Base-by-base conservation (phyloP, 2,113 vertebrate species). In the Phyllostomus discolor region DNA sequence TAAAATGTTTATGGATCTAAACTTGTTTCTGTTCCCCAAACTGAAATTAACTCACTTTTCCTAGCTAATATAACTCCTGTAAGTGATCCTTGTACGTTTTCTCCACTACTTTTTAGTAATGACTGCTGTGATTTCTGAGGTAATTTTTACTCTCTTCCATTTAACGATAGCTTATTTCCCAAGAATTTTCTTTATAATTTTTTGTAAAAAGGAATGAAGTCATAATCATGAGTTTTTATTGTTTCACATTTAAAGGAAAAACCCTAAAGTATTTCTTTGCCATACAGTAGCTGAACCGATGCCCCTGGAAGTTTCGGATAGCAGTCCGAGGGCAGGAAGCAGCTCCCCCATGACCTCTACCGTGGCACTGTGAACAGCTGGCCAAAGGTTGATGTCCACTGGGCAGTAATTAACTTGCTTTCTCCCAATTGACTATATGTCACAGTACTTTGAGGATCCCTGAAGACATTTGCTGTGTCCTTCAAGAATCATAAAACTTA, bases 1-100 rank as follows among this genome's bases (percentile, higher is more conserved):
- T 84, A 95, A 92, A 97, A 97, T 87, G 91, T 97, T 52, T 75
- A 95, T 94, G 86, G 64, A 54, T 87, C 59, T 95, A 90, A 97
- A 91, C 70, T 84, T 89, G 33, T 94, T 93, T 76, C 57, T 91
- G 22, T 81, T 95, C 73, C 76, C 82, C 78, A 88, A 81, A 81
- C 59, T 81, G 73, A 94, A 95, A 90, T 96, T 79, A 97, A 89
- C 54, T 91, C 54, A 50, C 70, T 96, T 95, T 96, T 85, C 67
- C 84, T 86, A 28, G 35, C 11, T 88, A 84, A 46, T 72, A 46
- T 92, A 54, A 80, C 87, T 88, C 75, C 90, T 33, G 33, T 85
- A 95, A 94, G 84, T 57, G 72, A 79, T 94, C 52, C 62, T n/a
- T 73, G 31, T 38, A 75, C 1, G 81, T 38, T 90, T 75, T 72